Evolutionary conservation across 2,113 vertebrate species (phyloP).

Genomic region (Pangasianodon hypophthalmus): DNA sequence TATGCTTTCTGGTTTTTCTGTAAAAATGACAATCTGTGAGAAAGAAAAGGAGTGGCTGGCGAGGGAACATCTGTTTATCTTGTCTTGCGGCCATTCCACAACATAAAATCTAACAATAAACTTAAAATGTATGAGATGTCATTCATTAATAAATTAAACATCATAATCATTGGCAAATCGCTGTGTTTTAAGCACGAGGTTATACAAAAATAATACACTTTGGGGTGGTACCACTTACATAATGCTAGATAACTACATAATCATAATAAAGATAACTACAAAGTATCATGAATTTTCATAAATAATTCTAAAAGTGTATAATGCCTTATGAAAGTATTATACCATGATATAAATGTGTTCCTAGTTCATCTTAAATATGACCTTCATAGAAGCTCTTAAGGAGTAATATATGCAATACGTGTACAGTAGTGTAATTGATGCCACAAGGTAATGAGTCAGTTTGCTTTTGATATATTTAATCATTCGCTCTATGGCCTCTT

Average conservation of each 20-base stretch:
- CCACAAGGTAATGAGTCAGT: not conserved
- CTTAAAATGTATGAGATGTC: not conserved
- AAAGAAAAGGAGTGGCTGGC: not conserved
- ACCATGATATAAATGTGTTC: not conserved
- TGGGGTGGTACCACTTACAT: not conserved
- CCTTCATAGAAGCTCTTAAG: not conserved
- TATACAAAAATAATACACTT: not conserved
- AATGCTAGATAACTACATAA: no score
- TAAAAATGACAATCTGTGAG: not conserved
- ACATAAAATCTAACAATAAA: not conserved
- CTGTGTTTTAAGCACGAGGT: not conserved
- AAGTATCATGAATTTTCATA: not conserved
- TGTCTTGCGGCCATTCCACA: not conserved
- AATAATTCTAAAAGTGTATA: not conserved
- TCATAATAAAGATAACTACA: not conserved
- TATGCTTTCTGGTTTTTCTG: not conserved
- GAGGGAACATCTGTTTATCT: not conserved
- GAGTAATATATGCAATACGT: not conserved
- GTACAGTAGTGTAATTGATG: not conserved
- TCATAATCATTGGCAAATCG: not conserved
- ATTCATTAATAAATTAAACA: not conserved
- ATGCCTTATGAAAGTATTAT: not conserved
- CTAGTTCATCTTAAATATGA: not conserved
- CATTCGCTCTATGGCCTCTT: not conserved
- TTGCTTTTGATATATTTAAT: not conserved